phyloP scores from a whole-genome alignment of 2,888 invertebrate genomes.

The Melanargia galathea region DNA sequence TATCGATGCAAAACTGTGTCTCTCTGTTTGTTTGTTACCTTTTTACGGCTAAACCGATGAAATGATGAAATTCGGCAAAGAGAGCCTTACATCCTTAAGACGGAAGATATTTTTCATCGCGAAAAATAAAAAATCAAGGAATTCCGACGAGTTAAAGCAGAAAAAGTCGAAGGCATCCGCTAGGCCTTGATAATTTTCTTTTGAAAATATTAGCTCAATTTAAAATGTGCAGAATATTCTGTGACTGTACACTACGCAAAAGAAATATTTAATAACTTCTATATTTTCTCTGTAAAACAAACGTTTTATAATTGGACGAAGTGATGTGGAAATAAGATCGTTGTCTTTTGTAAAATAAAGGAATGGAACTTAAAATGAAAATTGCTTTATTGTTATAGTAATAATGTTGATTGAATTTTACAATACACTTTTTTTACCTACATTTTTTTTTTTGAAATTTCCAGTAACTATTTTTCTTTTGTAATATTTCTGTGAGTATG shows the following conservation, averaged over 20 bases:
- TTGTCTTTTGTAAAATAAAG: slow-evolving; percentile 15
- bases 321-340: slow-evolving; percentile 22
- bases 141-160: no score
- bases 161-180: no score
- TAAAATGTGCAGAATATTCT: not conserved
- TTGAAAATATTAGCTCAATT: not conserved
- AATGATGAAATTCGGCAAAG: no score
- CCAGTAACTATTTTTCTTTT: not conserved
- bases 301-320: slow-evolving; percentile 19
- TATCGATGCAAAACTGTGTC: no score
- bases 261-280: not conserved
- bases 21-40: no score
- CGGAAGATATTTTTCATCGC: no score
- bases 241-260: no score
- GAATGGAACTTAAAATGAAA: slow-evolving; percentile 4
- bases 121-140: no score
- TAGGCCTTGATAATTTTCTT: not conserved
- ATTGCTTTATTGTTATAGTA: not conserved
- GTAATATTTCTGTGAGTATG: no score
- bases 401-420: no score
- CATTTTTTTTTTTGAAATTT: not conserved
- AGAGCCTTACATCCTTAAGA: no score
- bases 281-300: slow-evolving; percentile 7
- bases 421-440: not conserved
- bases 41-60: no score